These are phyloP conservation scores for Diabrotica undecimpunctata DNA, from an alignment of 1,140 invertebrate species.

Conservation along the genomic window DNA sequence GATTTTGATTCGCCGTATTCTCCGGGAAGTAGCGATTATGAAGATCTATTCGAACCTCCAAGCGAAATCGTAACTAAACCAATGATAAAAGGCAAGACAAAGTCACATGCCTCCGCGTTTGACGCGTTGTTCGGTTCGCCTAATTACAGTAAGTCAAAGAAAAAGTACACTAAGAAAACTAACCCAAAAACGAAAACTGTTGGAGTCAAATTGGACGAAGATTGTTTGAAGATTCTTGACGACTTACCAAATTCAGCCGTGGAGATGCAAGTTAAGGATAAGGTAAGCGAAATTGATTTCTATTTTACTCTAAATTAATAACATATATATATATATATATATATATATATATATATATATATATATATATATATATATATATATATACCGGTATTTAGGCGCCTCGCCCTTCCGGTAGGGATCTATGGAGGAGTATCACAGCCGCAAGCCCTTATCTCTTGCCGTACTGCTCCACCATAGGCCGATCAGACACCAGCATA, in stretches of 20 bases:
- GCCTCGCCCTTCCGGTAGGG: too few species aligned
- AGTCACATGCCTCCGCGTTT: slow-evolving; percentile 52
- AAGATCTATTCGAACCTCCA: slow-evolving; percentile 82
- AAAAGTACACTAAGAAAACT: slow-evolving; percentile 43
- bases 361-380: too few species aligned
- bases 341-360: too few species aligned
- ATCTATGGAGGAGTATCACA: too few species aligned
- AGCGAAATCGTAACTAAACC: slow-evolving; percentile 50
- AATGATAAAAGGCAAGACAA: slow-evolving; percentile 27
- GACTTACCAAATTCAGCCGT: slow-evolving; percentile 90
- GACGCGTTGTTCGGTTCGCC: slow-evolving; percentile 57
- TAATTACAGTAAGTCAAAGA: slow-evolving; percentile 43
- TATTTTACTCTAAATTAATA: slow-evolving; percentile 12
- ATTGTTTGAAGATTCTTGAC: slow-evolving; percentile 75
- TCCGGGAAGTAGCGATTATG: slow-evolving; percentile 76
- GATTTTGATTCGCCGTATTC: slow-evolving; percentile 81
- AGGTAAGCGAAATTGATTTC: slow-evolving; percentile 56
- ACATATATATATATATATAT: too few species aligned
- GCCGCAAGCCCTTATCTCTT: too few species aligned
- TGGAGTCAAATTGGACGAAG: slow-evolving; percentile 69
- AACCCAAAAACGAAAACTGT: slow-evolving; percentile 55
- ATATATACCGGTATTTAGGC: too few species aligned
- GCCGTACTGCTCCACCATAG: too few species aligned
- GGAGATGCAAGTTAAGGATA: slow-evolving; percentile 94
- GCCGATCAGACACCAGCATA: too few species aligned